Evolutionary conservation across 92 coral and sea anemone genomes (phyloP).

Genomic region (Parazoanthus swiftii): DNA sequence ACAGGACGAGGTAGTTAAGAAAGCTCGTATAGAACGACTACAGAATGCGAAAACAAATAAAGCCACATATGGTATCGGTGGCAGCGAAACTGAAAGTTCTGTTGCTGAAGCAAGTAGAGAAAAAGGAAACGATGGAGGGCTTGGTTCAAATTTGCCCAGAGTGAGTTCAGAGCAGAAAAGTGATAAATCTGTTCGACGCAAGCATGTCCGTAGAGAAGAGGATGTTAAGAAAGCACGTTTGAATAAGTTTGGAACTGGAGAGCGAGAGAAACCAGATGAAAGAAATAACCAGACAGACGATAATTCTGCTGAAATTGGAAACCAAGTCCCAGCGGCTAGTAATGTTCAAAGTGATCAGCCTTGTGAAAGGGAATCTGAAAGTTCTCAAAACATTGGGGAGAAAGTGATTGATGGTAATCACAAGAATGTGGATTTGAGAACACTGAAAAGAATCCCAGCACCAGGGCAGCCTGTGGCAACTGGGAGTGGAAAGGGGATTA

Average conservation of each 20-base stretch:
- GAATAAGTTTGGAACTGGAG: constrained; percentile 60
- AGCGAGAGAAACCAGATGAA: background rate
- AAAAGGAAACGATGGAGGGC: background rate
- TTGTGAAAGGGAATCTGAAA: background rate
- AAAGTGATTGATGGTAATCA: background rate
- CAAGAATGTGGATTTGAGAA: background rate
- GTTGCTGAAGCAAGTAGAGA: constrained; percentile 25
- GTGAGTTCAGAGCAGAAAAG: background rate
- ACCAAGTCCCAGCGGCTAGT: background rate
- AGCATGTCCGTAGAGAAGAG: constrained; percentile 1
- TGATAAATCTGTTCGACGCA: background rate
- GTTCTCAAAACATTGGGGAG: background rate
- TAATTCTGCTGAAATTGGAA: background rate
- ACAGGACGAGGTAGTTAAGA: background rate
- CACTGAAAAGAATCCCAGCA: background rate
- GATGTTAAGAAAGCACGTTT: constrained; percentile 59
- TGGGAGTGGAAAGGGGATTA: constrained; percentile 5
- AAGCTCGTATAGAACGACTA: constrained; percentile 22
- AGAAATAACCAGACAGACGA: background rate
- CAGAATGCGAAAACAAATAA: background rate
- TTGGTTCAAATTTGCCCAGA: background rate
- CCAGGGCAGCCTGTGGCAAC: constrained; percentile 10
- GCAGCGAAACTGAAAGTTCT: constrained; percentile 5
- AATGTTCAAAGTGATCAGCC: background rate
- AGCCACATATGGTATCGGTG: background rate